Conservation (phyloP, 2,797 vertebrate genomes). For the Etheostoma nigrum region DNA sequence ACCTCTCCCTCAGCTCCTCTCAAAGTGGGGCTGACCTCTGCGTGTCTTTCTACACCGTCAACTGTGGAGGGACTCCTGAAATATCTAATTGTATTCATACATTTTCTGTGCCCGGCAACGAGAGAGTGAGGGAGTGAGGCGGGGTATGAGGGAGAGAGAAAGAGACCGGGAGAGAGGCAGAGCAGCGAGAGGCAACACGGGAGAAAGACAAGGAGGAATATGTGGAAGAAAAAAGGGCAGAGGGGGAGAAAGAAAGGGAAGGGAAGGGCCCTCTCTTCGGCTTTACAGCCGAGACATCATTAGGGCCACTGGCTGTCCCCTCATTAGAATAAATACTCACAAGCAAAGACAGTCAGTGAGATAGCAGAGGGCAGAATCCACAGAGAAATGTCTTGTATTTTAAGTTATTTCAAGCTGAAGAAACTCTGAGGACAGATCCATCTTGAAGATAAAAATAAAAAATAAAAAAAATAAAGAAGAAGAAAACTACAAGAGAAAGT, state of each 20-base stretch:
- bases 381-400: conserved; percentile 26
- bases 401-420: conserved; percentile 33
- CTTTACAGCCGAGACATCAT: conserved; percentile 63
- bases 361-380: conserved; percentile 40
- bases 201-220: conserved; percentile 44
- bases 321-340: conserved; percentile 69
- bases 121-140: conserved; percentile 63
- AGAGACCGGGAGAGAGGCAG: conserved; percentile 60
- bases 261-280: conserved; percentile 43
- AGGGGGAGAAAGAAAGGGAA: conserved; percentile 5
- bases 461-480: background rate
- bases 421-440: conserved; percentile 27
- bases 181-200: conserved; percentile 50
- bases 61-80: conserved; percentile 78
- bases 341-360: conserved; percentile 50
- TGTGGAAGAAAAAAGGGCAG: conserved; percentile 44
- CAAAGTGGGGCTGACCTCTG: conserved; percentile 70
- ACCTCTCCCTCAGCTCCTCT: conserved; percentile 69
- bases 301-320: conserved; percentile 53
- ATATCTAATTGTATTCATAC: conserved; percentile 90
- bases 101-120: conserved; percentile 86
- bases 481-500: conserved; percentile 54
- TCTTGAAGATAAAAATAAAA: conserved; percentile 7
- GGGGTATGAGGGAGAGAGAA: conserved; percentile 12
- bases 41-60: conserved; percentile 64